A percentile compares a stretch with the other conserved stretches of the same genome.
Evolutionary conservation across 2,113 vertebrate species (phyloP).

Genomic region (Mus musculus): DNA sequence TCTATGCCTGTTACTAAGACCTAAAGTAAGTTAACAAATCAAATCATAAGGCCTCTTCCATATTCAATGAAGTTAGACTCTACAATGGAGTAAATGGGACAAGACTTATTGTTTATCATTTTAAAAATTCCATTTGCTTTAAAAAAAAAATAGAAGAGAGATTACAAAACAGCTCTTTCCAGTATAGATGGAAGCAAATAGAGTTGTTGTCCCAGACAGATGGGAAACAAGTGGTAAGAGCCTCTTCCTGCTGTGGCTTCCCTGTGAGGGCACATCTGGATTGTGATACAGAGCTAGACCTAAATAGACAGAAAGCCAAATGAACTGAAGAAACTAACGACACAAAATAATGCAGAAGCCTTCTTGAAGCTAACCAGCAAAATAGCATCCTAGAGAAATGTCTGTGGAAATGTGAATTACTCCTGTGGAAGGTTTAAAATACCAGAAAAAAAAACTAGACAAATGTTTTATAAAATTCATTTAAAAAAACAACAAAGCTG

Average conservation of each 20-base stretch:
- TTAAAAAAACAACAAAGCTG: background rate
- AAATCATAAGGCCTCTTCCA: background rate
- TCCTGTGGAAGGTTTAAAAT: background rate
- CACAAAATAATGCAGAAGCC: background rate
- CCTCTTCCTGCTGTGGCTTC: too few relatives aligned
- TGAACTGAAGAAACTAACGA: background rate
- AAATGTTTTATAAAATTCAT: background rate
- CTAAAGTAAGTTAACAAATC: background rate
- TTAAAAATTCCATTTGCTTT: background rate
- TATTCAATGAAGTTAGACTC: background rate
- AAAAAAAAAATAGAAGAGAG: background rate
- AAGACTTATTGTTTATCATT: background rate
- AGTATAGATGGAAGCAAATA: background rate
- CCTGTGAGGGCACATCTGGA: background rate
- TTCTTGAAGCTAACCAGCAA: background rate
- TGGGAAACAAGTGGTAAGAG: background rate
- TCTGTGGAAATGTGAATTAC: background rate
- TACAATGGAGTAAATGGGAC: background rate
- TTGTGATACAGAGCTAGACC: background rate
- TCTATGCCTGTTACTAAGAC: background rate
- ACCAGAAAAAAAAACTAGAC: background rate
- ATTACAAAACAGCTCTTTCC: background rate
- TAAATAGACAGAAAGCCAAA: background rate
- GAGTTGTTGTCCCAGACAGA: background rate
- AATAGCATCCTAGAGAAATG: background rate